Evolutionary conservation across 2,888 invertebrate genomes (phyloP), one percentile per base, ranked within the genome.

Genomic region (Adineta ricciae): DNA sequence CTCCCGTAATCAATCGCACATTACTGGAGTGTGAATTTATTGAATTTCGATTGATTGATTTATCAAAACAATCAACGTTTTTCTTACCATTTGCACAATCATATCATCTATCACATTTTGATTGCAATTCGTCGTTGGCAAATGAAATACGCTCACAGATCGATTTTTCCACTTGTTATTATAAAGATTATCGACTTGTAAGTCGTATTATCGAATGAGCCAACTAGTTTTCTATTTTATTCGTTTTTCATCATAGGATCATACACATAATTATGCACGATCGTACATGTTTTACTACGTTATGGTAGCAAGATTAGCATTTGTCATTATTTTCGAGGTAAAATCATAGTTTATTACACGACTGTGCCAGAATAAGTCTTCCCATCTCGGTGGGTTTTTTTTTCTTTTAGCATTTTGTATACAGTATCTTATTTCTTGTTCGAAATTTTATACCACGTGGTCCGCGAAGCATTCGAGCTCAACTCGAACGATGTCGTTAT

Each of bases 281-380:
- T 41, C 83, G n/a, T 73, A 83, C 24, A 84, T 73, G 7, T 85
- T 54, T 56, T 85, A 85, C 64, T 84, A 82, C 84, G 84, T 85
- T 14, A 36, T 86, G 19, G 86, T 86, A 16, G 86, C 86, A 49
- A 82, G 86, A 41, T 54, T 86, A 54, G 86, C 86, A 46, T 86
- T 86, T 64, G 41, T 86, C 38, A 64, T 84, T 21, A 19, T 86
- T 14, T 86, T 86, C 41, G 86, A 86, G 38, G 85, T 85, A 85
- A 56, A 83, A 21, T 56, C 24, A 36, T 16, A 73, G 11, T 16
- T 50, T 50, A 49, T 16, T 50, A 32, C 5, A n/a, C n/a, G n/a
- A n/a, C n/a, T n/a, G n/a, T n/a, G n/a, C n/a, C n/a, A n/a, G n/a
- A n/a, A n/a, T n/a, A n/a, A n/a, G n/a, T n/a, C n/a, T n/a, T n/a